Conservation (phyloP, 1,140 invertebrate species). For the Chrysopa pallens region DNA sequence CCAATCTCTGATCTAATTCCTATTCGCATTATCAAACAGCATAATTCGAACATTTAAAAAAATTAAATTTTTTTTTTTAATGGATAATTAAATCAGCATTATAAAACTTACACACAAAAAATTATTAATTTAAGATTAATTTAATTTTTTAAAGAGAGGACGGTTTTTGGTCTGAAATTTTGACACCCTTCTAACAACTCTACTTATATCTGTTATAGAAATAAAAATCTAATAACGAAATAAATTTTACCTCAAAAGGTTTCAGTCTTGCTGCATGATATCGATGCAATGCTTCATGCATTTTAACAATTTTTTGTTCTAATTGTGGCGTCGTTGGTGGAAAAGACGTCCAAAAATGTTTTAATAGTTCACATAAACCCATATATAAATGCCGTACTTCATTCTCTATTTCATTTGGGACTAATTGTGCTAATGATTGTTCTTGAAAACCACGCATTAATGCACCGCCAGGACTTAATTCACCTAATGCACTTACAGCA, state of each 20-base stretch:
- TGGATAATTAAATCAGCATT: too few relatives aligned
- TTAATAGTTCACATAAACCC: slow-evolving; percentile 68
- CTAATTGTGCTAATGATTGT: slow-evolving; percentile 55
- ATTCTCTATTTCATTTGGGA: slow-evolving; percentile 61
- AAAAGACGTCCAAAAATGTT: slow-evolving; percentile 90
- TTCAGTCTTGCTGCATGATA: slow-evolving; percentile 75
- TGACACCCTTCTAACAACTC: too few relatives aligned
- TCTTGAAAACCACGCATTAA: slow-evolving; percentile 77
- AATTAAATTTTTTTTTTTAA: too few relatives aligned
- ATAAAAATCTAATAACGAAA: background rate
- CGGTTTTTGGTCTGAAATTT: background rate
- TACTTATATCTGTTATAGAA: slow-evolving; percentile 4
- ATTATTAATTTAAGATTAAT: slow-evolving; percentile 2
- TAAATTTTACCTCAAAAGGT: slow-evolving; percentile 50
- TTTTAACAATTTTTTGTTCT: slow-evolving; percentile 64
- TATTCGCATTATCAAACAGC: too few relatives aligned
- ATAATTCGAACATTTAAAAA: too few relatives aligned
- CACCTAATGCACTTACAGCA: slow-evolving; percentile 66
- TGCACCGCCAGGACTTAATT: slow-evolving; percentile 81
- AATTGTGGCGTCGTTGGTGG: slow-evolving; percentile 62
- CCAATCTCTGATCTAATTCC: too few relatives aligned
- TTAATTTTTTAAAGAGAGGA: slow-evolving; percentile 1
- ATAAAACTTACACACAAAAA: too few relatives aligned
- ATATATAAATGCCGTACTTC: slow-evolving; percentile 72
- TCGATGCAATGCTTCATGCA: slow-evolving; percentile 72